Evolutionary conservation across 2,113 vertebrate species (phyloP), one percentile per base, ranked within the genome.

Genomic region (Corydoras maculifer): DNA sequence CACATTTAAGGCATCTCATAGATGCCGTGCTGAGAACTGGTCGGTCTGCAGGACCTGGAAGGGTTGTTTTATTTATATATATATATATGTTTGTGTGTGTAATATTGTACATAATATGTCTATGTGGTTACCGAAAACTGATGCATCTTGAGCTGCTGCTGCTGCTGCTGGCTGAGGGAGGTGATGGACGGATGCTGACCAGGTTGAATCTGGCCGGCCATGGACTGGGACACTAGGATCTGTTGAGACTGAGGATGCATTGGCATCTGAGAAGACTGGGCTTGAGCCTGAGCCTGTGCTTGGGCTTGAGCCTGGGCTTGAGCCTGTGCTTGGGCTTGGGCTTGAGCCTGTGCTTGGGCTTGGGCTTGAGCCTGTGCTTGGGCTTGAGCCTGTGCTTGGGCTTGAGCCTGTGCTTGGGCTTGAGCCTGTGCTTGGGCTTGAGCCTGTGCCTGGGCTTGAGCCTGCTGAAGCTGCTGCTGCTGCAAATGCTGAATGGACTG

Each of bases 281-380:
- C 81, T 82, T 92, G 91, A 55, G 90, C 83, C 55, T 92, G 73
- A 25, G 18, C 18, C 18, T 25, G 18, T 25, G 18, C 18, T 25
- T 25, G 18, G 18, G 18, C 18, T 25, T 25, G 18, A 25, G 18
- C 18, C 18, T 25, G 18, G 1, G 18, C 18, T 25, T 25, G 18
- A 2, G 18, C 18, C 2, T 25, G 18, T 1, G 18, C 18, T 25
- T 25, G 18, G 2, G 18, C 18, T 2, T 25, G 18, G 1, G 18
- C 18, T 25, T 25, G 18, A 2, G 18, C 18, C 64, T 91, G 90
- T 2, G 86, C 84, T 31, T 88, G 87, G 1, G 88, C 88, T 3
- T 86, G 86, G 0, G 87, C 83, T 31, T 93, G 92, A 9, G 92
- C 87, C 59, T 94, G 92, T 0, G 78, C 81, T 0, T 86, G 85